A percentile compares a stretch with the other conserved stretches of the same genome.
These are phyloP conservation scores for Oophaga pumilio DNA, from an alignment of 2,113 vertebrate genomes.

Conservation along the genomic window DNA sequence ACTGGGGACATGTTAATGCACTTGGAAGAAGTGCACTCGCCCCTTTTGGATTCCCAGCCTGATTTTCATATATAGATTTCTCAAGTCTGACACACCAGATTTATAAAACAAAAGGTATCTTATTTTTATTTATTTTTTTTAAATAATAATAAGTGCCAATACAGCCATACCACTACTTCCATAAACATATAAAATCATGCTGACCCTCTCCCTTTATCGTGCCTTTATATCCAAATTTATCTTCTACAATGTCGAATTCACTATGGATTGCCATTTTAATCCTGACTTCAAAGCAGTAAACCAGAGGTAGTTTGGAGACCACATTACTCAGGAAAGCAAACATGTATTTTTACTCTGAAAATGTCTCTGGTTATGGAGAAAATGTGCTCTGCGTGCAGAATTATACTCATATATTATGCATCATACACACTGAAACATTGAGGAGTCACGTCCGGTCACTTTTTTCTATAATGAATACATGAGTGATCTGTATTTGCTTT, in stretches of 20 bases:
- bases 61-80: too few relatives aligned
- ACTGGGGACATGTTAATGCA: too few relatives aligned
- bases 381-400: not conserved
- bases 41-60: too few relatives aligned
- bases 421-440: too few relatives aligned
- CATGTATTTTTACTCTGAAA: not conserved
- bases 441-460: too few relatives aligned
- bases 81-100: too few relatives aligned
- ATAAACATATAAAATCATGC: too few relatives aligned
- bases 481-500: not conserved
- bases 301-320: not conserved
- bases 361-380: not conserved
- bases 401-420: not conserved
- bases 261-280: not conserved
- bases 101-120: too few relatives aligned
- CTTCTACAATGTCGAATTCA: not conserved
- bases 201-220: not conserved
- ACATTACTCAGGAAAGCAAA: not conserved
- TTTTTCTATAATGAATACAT: not conserved
- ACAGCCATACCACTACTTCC: too few relatives aligned
- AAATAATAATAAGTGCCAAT: too few relatives aligned
- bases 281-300: constrained; percentile 19
- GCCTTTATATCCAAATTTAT: not conserved
- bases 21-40: too few relatives aligned
- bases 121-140: too few relatives aligned